These are phyloP conservation scores for Dascyllus trimaculatus DNA, from an alignment of 2,113 vertebrate species.

Conservation along the genomic window DNA sequence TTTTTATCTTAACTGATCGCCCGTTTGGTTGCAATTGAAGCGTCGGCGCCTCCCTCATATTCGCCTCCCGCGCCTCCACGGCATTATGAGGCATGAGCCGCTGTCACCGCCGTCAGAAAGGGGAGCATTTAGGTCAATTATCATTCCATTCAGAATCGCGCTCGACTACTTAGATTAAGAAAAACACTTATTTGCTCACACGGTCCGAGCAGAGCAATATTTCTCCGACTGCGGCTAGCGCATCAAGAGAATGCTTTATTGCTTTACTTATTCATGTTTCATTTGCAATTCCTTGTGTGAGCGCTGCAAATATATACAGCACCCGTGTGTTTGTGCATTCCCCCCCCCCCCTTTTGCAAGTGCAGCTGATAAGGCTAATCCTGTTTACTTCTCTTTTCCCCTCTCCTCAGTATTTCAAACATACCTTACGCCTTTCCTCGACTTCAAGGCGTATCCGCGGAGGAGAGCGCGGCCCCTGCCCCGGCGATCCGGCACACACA, in stretches of 20 bases:
- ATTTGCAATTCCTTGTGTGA: slow-evolving; percentile 72
- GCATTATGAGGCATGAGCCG: slow-evolving; percentile 61
- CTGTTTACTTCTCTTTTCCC: slow-evolving; percentile 79
- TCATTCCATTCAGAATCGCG: slow-evolving; percentile 63
- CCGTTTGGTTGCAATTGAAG: slow-evolving; percentile 67
- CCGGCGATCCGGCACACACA: slow-evolving; percentile 45
- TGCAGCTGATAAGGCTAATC: slow-evolving; percentile 81
- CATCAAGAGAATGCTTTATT: slow-evolving; percentile 68
- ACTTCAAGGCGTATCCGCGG: slow-evolving; percentile 72
- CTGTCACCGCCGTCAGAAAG: slow-evolving; percentile 51
- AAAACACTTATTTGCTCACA: slow-evolving; percentile 63
- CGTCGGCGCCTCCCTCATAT: slow-evolving; percentile 54
- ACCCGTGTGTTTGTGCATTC: slow-evolving; percentile 50
- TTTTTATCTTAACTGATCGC: slow-evolving; percentile 69
- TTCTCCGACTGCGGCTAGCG: slow-evolving; percentile 51
- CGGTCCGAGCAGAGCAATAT: slow-evolving; percentile 60
- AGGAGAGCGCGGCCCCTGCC: slow-evolving; percentile 55
- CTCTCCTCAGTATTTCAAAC: slow-evolving; percentile 64
- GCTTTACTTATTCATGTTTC: slow-evolving; percentile 84
- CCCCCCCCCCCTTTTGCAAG: slow-evolving; percentile 38
- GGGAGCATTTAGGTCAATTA: slow-evolving; percentile 75
- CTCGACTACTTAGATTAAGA: slow-evolving; percentile 60
- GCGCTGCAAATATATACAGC: slow-evolving; percentile 45
- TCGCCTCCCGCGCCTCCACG: slow-evolving; percentile 35
- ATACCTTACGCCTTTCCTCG: slow-evolving; percentile 66